These are phyloP conservation scores for Sebastes elongatus DNA, from an alignment of 2,797 vertebrate genomes.

Conservation along the genomic window DNA sequence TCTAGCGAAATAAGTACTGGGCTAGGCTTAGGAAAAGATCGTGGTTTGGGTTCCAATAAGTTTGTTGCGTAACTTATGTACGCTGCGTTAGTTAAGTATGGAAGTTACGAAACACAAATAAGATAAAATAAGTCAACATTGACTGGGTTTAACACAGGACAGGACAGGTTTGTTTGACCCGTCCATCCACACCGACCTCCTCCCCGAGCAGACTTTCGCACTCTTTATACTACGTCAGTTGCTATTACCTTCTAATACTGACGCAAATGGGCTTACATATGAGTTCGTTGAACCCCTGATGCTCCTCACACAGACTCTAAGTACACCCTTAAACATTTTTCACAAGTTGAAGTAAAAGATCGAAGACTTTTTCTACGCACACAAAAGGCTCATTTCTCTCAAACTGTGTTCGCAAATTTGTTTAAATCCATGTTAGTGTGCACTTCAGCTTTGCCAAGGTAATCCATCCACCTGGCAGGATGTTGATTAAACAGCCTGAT, in stretches of 20 bases:
- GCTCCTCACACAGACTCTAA: neutral
- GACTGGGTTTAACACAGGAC: too few relatives aligned
- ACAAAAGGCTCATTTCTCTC: neutral
- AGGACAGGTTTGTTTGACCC: too few relatives aligned
- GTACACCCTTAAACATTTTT: neutral
- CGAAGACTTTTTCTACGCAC: too few relatives aligned
- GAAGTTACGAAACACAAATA: too few relatives aligned
- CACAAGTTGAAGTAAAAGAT: neutral
- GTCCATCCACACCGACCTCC: too few relatives aligned
- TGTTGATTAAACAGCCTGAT: neutral
- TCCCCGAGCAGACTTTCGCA: too few relatives aligned
- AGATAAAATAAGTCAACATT: too few relatives aligned
- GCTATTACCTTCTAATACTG: too few relatives aligned
- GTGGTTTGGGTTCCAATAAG: neutral
- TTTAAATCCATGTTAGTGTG: neutral
- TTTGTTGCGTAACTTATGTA: too few relatives aligned
- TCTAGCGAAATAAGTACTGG: fast-evolving
- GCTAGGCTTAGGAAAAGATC: too few relatives aligned
- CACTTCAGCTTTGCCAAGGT: neutral
- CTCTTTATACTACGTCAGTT: too few relatives aligned
- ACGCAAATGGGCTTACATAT: neutral
- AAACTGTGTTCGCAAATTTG: neutral
- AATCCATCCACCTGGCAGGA: neutral
- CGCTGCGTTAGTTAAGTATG: too few relatives aligned
- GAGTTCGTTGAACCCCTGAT: neutral